Percentiles rank a stretch among this genome's conserved stretches.
phyloP scores from a whole-genome alignment of 1,140 invertebrate species.

The Euwallacea fornicatus region DNA sequence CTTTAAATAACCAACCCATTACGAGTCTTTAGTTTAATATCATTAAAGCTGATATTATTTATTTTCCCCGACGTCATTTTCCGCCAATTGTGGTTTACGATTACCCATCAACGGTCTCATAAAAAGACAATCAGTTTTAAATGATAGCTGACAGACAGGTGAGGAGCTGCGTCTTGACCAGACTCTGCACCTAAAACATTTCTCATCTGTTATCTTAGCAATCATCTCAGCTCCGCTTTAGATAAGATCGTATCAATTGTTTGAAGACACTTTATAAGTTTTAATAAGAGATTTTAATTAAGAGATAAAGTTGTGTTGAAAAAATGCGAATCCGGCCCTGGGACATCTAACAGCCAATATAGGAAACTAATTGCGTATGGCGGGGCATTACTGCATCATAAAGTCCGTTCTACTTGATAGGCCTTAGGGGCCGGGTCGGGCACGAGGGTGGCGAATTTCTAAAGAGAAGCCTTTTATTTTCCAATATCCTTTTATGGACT shows the following conservation, averaged over 20 bases:
- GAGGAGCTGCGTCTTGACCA: too few relatives aligned
- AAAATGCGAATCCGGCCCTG: slow-evolving; percentile 7
- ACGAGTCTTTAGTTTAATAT: background rate
- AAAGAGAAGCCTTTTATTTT: slow-evolving; percentile 27
- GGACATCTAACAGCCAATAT: slow-evolving; percentile 14
- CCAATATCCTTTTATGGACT: slow-evolving; percentile 16
- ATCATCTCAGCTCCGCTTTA: too few relatives aligned
- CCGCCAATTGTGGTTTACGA: slow-evolving; percentile 11
- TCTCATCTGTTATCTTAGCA: too few relatives aligned
- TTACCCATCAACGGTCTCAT: background rate
- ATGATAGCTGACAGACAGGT: too few relatives aligned
- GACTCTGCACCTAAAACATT: too few relatives aligned
- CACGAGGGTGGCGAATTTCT: slow-evolving; percentile 28
- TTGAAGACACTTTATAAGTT: too few relatives aligned
- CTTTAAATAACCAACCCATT: background rate
- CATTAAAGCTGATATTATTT: background rate
- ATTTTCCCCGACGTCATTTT: background rate
- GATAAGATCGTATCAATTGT: too few relatives aligned
- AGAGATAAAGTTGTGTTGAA: too few relatives aligned
- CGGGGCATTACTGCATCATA: slow-evolving; percentile 9
- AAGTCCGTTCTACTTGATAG: slow-evolving; percentile 21
- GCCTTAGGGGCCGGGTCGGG: slow-evolving; percentile 8
- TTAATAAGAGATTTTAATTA: too few relatives aligned
- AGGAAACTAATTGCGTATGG: slow-evolving; percentile 13
- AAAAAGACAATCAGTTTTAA: slow-evolving; percentile 6